Conservation (phyloP, 2,113 vertebrate genomes). For the Onychostoma macrolepis region DNA sequence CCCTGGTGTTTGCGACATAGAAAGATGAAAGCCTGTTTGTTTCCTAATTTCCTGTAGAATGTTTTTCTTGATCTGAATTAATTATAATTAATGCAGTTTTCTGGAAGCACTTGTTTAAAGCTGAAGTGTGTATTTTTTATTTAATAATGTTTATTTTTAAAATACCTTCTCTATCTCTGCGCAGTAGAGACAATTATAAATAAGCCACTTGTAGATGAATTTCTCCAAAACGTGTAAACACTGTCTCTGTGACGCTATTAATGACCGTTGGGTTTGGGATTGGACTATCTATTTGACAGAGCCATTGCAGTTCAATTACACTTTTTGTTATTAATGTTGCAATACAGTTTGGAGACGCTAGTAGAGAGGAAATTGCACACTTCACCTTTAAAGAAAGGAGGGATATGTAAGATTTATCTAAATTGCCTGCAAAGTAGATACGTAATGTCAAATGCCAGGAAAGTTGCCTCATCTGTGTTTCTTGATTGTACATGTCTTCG, state of each 20-base stretch:
- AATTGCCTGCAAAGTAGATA: not conserved
- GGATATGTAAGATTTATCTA: not conserved
- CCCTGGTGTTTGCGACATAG: conserved; percentile 60
- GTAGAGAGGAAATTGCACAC: not conserved
- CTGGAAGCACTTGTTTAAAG: conserved; percentile 17
- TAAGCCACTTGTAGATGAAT: not conserved
- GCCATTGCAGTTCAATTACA: not conserved
- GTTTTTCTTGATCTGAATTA: not conserved
- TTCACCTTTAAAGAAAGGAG: not conserved
- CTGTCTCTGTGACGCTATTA: not conserved
- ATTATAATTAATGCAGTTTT: conserved; percentile 16
- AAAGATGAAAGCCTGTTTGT: conserved; percentile 7
- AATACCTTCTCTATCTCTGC: not conserved
- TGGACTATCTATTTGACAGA: not conserved
- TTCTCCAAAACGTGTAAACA: not conserved
- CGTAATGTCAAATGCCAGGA: conserved; percentile 46
- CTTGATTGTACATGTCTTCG: not conserved
- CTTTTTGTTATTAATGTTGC: not conserved
- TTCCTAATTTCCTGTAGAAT: not conserved
- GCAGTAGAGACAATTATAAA: not conserved
- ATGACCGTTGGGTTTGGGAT: not conserved
- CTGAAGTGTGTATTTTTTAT: not conserved
- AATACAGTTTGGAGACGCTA: not conserved
- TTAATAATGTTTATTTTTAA: not conserved
- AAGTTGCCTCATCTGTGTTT: conserved; percentile 46